phyloP scores from a whole-genome alignment of 2,888 invertebrate genomes.

The Caenorhabditis afra region DNA sequence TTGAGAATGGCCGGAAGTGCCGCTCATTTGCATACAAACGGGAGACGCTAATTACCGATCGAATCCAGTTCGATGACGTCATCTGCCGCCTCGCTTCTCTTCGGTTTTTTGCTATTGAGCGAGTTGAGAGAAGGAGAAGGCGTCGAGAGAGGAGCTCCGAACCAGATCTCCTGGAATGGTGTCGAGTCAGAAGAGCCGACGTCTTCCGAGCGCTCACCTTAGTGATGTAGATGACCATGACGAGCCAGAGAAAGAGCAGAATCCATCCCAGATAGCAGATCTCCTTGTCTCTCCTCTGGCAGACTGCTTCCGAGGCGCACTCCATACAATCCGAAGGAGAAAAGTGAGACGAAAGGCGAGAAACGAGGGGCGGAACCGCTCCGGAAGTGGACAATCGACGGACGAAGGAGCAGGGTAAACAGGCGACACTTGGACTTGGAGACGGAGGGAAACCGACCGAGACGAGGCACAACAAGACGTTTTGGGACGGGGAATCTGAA shows the following conservation, averaged over 20 bases:
- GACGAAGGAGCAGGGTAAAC: conserved; percentile 11
- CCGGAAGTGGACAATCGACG: conserved; percentile 23
- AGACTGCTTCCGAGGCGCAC: conserved; percentile 55
- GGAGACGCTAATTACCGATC: conserved; percentile 20
- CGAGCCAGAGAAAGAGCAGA: conserved; percentile 66
- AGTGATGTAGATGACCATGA: conserved; percentile 71
- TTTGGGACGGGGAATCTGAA: neutral
- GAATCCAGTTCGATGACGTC: conserved; percentile 52
- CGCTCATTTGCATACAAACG: conserved; percentile 8
- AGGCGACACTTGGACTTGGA: neutral
- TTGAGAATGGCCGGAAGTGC: conserved; percentile 3
- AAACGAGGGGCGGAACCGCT: neutral
- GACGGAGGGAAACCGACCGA: neutral
- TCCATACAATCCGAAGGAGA: conserved; percentile 26
- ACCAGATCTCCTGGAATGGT: conserved; percentile 61
- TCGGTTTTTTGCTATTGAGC: neutral
- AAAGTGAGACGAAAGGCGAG: neutral
- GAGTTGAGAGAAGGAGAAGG: conserved; percentile 33
- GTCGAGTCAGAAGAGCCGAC: neutral
- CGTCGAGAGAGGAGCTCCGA: conserved; percentile 47
- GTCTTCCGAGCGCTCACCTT: conserved; percentile 40
- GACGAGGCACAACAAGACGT: neutral
- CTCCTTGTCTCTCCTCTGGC: conserved; percentile 63
- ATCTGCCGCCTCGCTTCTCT: conserved; percentile 11
- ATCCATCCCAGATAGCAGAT: conserved; percentile 72